Evolutionary conservation across 2,888 invertebrate species (phyloP).

Genomic region (Hirtodrosophila trivittata): DNA sequence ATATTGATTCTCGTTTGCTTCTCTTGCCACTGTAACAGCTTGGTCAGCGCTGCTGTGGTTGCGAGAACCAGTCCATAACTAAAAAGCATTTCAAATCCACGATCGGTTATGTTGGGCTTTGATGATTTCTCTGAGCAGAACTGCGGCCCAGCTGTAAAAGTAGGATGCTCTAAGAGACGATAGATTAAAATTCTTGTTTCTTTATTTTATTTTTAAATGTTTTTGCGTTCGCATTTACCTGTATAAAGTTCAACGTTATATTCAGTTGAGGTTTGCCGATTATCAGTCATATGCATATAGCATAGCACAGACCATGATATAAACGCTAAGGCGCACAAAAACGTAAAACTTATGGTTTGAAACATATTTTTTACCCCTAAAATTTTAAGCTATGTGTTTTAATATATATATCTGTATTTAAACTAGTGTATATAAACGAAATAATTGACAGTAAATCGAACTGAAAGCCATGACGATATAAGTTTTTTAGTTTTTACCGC

Average conservation of each 20-base stretch:
- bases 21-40: constrained; percentile 36
- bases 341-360: constrained; percentile 56
- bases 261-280: constrained; percentile 18
- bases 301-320: constrained; percentile 59
- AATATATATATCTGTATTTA: constrained; percentile 19
- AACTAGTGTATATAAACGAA: constrained; percentile 3
- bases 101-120: background rate
- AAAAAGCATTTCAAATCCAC: constrained; percentile 15
- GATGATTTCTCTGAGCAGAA: constrained; percentile 9
- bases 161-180: constrained; percentile 33
- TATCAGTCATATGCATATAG: constrained; percentile 41
- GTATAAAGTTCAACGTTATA: constrained; percentile 55
- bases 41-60: constrained; percentile 27
- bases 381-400: constrained; percentile 17
- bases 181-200: background rate
- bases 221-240: constrained; percentile 31
- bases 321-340: constrained; percentile 60
- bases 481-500: background rate
- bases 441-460: constrained; percentile 1
- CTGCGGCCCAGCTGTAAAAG: background rate
- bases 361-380: constrained; percentile 47
- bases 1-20: constrained; percentile 1
- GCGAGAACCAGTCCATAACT: constrained; percentile 46
- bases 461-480: constrained; percentile 2
- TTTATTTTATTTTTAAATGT: background rate